A percentile compares a stretch with the other conserved stretches of the same genome.
These are phyloP conservation scores for Tetragonula carbonaria DNA, from an alignment of 2,888 invertebrate species.

Conservation along the genomic window DNA sequence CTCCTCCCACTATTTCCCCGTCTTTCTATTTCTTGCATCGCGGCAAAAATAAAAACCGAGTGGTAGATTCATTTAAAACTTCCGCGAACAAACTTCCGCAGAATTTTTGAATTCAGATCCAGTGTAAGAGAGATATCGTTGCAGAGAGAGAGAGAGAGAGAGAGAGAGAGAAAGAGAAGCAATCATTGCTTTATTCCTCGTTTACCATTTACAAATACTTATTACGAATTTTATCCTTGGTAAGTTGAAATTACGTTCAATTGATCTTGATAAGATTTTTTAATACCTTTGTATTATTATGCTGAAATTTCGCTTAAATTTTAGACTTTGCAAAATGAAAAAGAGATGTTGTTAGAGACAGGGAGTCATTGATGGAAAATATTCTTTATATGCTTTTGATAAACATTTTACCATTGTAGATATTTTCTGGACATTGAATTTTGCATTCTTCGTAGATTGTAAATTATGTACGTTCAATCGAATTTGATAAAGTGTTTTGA, in stretches of 20 bases:
- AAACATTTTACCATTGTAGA: too few relatives aligned
- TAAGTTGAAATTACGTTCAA: too few relatives aligned
- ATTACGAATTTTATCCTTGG: too few relatives aligned
- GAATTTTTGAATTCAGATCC: not conserved
- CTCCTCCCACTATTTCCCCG: not conserved
- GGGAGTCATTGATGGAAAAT: too few relatives aligned
- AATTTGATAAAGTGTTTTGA: not conserved
- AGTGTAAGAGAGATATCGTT: not conserved
- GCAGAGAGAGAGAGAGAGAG: too few relatives aligned
- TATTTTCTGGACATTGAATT: not conserved
- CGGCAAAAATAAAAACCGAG: conserved; percentile 46
- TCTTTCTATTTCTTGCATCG: conserved; percentile 49
- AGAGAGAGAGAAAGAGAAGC: too few relatives aligned
- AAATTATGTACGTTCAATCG: not conserved
- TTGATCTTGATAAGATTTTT: too few relatives aligned
- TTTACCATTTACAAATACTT: not conserved
- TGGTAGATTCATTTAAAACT: conserved; percentile 39
- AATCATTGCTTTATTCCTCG: not conserved
- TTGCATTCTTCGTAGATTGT: not conserved
- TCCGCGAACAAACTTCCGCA: not conserved
- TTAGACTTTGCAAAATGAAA: too few relatives aligned
- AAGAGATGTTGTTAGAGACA: too few relatives aligned
- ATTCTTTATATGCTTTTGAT: not conserved
- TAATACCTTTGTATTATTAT: too few relatives aligned
- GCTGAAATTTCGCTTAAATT: too few relatives aligned